Evolutionary conservation across 2,888 invertebrate species (phyloP).

Genomic region (Camponotus fellah): DNA sequence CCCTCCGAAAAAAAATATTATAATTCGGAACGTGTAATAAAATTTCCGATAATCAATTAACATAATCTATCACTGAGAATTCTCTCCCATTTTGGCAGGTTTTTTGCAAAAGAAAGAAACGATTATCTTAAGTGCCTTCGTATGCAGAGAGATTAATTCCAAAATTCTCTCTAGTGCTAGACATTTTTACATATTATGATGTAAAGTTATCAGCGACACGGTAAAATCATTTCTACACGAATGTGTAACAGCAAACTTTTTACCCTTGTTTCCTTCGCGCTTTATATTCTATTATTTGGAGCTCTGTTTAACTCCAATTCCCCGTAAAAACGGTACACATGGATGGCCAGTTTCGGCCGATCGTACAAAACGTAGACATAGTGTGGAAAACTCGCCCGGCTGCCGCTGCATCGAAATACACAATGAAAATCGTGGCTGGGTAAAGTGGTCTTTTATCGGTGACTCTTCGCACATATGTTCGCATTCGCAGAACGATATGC

Average conservation of each 20-base stretch:
- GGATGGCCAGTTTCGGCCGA: conserved; percentile 30
- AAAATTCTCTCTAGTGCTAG: background rate
- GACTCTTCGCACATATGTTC: background rate
- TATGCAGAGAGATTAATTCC: background rate
- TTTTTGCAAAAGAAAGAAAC: background rate
- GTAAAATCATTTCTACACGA: background rate
- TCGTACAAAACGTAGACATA: conserved; percentile 1
- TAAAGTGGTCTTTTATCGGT: conserved; percentile 43
- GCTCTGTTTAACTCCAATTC: conserved; percentile 19
- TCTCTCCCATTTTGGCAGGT: background rate
- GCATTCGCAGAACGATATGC: conserved; percentile 21
- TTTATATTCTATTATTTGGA: conserved; percentile 28
- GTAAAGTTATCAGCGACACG: background rate
- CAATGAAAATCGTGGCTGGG: conserved; percentile 32
- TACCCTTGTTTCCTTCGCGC: conserved; percentile 7
- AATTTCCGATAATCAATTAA: conserved; percentile 49
- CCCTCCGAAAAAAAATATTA: background rate
- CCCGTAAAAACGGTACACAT: background rate
- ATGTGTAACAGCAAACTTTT: background rate
- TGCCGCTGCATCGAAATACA: conserved; percentile 19
- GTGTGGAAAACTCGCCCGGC: conserved; percentile 11
- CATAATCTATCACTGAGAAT: background rate
- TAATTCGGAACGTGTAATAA: conserved; percentile 3
- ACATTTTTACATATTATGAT: background rate
- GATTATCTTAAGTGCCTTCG: background rate